These are phyloP conservation scores for Kudoa iwatai DNA, from an alignment of 30 jellyfish, hydroid and myxozoan species.

Conservation along the genomic window DNA sequence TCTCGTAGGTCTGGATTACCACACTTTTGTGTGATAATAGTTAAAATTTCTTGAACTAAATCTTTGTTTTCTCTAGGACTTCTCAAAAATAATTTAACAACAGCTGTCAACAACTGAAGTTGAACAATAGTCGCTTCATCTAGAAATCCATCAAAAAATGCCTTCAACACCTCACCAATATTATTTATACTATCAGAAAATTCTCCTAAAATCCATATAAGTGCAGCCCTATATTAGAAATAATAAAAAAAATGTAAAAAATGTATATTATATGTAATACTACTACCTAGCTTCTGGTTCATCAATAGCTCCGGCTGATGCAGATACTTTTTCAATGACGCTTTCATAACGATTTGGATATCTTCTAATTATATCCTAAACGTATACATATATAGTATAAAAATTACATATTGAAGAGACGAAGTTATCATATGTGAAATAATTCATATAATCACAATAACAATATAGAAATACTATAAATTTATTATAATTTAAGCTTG, in stretches of 20 bases:
- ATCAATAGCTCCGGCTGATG: constrained; percentile 48
- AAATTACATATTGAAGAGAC: too few relatives aligned
- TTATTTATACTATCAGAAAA: constrained; percentile 85
- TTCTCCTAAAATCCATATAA: constrained; percentile 97
- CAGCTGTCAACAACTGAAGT: constrained; percentile 55
- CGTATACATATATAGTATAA: too few relatives aligned
- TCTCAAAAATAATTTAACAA: constrained; percentile 45
- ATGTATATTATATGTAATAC: too few relatives aligned
- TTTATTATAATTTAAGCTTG: too few relatives aligned
- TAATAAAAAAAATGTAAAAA: background rate
- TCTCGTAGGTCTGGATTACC: constrained; percentile 88
- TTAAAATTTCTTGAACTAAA: constrained; percentile 50
- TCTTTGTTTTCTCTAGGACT: constrained; percentile 85
- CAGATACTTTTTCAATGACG: constrained; percentile 58
- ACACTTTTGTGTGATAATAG: constrained; percentile 71
- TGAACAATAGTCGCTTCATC: constrained; percentile 60
- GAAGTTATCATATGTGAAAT: too few relatives aligned
- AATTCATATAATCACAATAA: too few relatives aligned
- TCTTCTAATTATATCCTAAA: constrained; percentile 60
- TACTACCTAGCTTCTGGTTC: constrained; percentile 85
- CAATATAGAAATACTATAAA: too few relatives aligned
- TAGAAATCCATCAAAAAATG: constrained; percentile 62
- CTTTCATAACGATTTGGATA: constrained; percentile 76
- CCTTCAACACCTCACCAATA: constrained; percentile 63
- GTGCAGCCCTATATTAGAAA: constrained; percentile 28